Conservation (phyloP, 2,888 invertebrate genomes). For the Hedychridium roseum region DNA sequence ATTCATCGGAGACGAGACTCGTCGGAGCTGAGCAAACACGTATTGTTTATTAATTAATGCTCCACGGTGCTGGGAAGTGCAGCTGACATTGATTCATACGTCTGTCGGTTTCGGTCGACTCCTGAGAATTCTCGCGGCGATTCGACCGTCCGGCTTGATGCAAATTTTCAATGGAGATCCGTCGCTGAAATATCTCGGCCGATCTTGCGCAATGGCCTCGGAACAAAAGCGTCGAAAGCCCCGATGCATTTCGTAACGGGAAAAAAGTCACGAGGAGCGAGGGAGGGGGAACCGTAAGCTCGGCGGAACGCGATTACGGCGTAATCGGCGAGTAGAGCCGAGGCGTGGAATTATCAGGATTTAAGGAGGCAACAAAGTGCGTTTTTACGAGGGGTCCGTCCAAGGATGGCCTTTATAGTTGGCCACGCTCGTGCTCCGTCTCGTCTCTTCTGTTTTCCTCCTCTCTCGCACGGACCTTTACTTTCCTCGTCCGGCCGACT, state of each 20-base stretch:
- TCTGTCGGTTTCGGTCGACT: no score
- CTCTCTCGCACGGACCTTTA: neutral
- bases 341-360: conserved; percentile 48
- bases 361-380: conserved; percentile 48
- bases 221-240: no score
- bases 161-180: no score
- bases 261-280: conserved; percentile 35
- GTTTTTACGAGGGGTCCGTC: conserved; percentile 45
- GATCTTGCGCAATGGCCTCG: no score
- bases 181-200: no score
- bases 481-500: neutral
- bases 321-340: conserved; percentile 44
- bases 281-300: conserved; percentile 37
- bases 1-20: no score
- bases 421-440: conserved; percentile 31
- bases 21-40: no score
- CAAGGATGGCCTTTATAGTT: conserved; percentile 47
- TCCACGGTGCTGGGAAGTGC: no score
- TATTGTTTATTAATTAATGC: no score
- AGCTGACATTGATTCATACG: no score
- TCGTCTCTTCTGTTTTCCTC: conserved; percentile 1
- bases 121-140: no score
- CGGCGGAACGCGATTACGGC: conserved; percentile 43
- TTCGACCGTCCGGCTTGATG: no score
- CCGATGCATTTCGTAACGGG: conserved; percentile 29